Base-by-base conservation (phyloP, 1,140 invertebrate species). In the Phocides pigmalion region DNA sequence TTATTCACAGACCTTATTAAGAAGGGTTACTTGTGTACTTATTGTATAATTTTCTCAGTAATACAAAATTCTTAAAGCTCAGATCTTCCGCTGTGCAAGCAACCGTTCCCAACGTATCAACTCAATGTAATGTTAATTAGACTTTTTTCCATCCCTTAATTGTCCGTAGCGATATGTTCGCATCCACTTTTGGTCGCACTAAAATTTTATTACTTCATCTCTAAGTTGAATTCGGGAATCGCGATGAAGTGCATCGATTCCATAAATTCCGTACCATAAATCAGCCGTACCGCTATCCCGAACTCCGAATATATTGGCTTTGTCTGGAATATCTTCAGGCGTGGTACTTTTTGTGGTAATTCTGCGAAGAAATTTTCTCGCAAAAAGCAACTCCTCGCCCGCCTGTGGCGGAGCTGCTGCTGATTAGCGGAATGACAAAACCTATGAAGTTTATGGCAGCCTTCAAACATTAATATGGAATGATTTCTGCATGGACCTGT, bases 251-350 rank as follows among this genome's bases (percentile, higher is more conserved):
- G 44, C 46, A 62, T 65, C 22, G 25, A 42, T 53, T 51, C 66
- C 63, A 80, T 77, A 77, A 77, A 80, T 77, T 59, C 54, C 54
- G 9, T 59, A 25, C 54, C 54, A 59, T 59, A 59, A 59, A 59
- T 59, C 68, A 63, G 28, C 14, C 44, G 58, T 73, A 59, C 74
- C 74, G 77, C 76, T 80, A 80, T 61, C 42, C 17, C 35, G 50
- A 54, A 54, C 50, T 62, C 68, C 37, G 59, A 67, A 72, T 72
- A 66, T 64, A 67, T 69, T 64, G 63, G 61, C 56, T 37, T 68
- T 64, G 67, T 74, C 76, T 73, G 68, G 69, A 64, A 44, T 64
- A 59, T 59, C 28, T 59, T 25, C 54, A 28, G 25, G 54, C 42
- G 35, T 25, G 11, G 54, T 46, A 35, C 42, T 59, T 59, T 59